Percentiles rank a stretch among this genome's conserved stretches.
Conservation (phyloP, 2,113 vertebrate species). For the Phrynosoma blainvillii region DNA sequence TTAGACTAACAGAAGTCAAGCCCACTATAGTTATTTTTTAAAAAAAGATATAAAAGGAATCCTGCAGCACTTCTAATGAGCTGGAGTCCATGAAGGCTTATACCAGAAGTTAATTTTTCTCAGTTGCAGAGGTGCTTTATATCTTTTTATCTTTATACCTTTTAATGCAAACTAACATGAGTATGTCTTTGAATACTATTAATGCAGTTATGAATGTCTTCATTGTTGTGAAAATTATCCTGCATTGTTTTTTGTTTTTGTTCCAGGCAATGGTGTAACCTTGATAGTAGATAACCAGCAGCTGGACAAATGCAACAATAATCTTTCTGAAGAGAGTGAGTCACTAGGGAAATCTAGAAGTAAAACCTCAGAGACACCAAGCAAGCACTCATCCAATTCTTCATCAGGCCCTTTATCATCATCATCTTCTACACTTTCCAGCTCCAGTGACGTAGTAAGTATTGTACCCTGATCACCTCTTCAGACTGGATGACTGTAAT, state of each 20-base stretch:
- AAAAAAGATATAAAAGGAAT: too few species aligned
- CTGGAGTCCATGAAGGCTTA: too few species aligned
- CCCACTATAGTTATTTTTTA: too few species aligned
- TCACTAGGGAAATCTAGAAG: slow-evolving; percentile 79
- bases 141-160: too few species aligned
- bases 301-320: slow-evolving; percentile 96
- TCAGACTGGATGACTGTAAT: neutral
- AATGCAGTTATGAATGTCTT: neutral
- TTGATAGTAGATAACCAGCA: slow-evolving; percentile 90
- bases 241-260: slow-evolving; percentile 43
- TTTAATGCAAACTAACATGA: too few species aligned
- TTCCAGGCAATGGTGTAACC: slow-evolving; percentile 90
- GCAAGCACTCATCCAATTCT: slow-evolving; percentile 92
- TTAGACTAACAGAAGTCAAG: neutral
- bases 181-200: neutral
- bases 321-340: slow-evolving; percentile 84
- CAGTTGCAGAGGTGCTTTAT: too few species aligned
- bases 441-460: slow-evolving; percentile 96
- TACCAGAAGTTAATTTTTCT: too few species aligned
- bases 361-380: slow-evolving; percentile 82
- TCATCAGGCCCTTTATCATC: slow-evolving; percentile 92
- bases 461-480: neutral
- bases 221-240: slow-evolving; percentile 44
- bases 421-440: slow-evolving; percentile 88
- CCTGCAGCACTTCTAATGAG: too few species aligned